Evolutionary conservation across 2,113 vertebrate genomes (phyloP).

Genomic region (Phalacrocorax brasilianus): DNA sequence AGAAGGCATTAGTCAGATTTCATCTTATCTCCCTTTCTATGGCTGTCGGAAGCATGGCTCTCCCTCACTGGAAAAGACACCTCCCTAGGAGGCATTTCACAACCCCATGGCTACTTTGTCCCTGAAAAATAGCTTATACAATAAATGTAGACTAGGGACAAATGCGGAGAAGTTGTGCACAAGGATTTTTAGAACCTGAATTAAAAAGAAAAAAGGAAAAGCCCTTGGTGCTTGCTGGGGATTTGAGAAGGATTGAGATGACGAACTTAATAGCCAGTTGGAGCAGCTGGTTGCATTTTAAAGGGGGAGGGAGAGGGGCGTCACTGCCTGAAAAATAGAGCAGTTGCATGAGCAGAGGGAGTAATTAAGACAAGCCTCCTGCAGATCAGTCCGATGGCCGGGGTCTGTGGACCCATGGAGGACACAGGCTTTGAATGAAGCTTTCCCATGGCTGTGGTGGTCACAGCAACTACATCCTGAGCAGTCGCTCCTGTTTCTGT

Average conservation of each 20-base stretch:
- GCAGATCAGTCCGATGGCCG: neutral
- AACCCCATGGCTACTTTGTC: neutral
- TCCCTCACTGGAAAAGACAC: neutral
- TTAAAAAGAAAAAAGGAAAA: neutral
- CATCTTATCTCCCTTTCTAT: neutral
- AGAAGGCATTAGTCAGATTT: neutral
- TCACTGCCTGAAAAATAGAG: neutral
- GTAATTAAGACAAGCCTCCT: neutral
- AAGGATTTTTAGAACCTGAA: neutral
- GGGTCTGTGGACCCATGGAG: neutral
- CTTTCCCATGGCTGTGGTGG: neutral
- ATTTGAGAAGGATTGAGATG: neutral
- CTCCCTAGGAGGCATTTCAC: neutral
- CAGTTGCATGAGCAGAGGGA: neutral
- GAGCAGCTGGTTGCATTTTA: neutral
- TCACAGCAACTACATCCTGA: neutral
- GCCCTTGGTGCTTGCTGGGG: neutral
- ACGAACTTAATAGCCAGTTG: neutral
- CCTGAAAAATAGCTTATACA: neutral
- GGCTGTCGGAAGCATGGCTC: neutral
- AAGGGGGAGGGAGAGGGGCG: neutral
- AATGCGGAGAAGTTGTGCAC: neutral
- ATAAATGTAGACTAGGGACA: neutral
- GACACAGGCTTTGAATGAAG: neutral
- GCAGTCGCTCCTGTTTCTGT: neutral